Conservation (phyloP, 2,113 vertebrate species). For the Oryzias curvinotus region DNA sequence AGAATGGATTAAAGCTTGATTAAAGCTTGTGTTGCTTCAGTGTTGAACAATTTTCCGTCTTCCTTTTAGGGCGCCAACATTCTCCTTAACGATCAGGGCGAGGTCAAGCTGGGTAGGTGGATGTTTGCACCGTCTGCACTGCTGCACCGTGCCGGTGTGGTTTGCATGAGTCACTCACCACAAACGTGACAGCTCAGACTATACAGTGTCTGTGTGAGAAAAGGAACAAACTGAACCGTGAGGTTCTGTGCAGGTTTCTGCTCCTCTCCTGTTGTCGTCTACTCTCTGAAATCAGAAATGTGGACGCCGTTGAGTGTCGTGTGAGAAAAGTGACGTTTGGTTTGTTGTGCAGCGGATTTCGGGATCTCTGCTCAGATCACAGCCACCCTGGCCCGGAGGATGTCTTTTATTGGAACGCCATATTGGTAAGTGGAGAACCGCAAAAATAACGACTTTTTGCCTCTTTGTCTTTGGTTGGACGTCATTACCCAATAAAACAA, state of each 20-base stretch:
- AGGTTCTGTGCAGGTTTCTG: no score
- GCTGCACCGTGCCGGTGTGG: slow-evolving; percentile 5
- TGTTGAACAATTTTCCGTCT: background rate
- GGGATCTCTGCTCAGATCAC: slow-evolving; percentile 92
- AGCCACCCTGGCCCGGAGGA: slow-evolving; percentile 86
- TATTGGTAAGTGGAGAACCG: slow-evolving; percentile 81
- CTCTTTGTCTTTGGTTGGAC: no score
- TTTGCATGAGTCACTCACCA: slow-evolving; percentile 28
- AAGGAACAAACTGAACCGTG: no score
- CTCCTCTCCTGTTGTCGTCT: no score
- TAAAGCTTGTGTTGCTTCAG: background rate
- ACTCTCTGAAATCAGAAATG: no score
- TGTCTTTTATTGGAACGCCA: slow-evolving; percentile 92
- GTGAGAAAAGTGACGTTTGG: background rate
- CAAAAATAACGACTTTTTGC: no score
- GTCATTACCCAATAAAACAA: no score
- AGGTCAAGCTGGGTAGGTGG: slow-evolving; percentile 86
- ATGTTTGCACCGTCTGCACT: slow-evolving; percentile 13
- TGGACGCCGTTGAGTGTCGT: no score
- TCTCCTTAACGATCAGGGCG: slow-evolving; percentile 87
- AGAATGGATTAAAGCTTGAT: no score
- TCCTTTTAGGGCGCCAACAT: slow-evolving; percentile 87
- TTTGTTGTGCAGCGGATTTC: slow-evolving; percentile 82
- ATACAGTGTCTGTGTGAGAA: background rate
- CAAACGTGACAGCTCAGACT: background rate